Evolutionary conservation across 2,797 vertebrate species (phyloP), one percentile per base, ranked within the genome.

Genomic region (Sciaenops ocellatus): DNA sequence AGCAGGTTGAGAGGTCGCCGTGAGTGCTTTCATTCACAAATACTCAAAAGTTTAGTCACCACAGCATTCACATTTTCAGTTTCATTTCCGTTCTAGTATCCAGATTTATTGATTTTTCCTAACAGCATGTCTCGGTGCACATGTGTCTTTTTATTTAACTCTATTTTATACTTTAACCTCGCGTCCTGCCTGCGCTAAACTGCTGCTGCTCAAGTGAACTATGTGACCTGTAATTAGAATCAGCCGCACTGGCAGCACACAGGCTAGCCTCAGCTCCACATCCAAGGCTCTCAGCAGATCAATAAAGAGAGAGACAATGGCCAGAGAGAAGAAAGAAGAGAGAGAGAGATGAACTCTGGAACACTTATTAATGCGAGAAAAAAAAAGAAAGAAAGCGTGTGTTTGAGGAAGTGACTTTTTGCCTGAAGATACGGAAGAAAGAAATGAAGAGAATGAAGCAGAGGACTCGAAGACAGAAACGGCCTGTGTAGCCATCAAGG

Each of bases 221-320:
- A 10, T 60, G 79, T 64, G 82, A 87, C 80, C 83, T 79, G 78
- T 93, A 90, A 93, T 90, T 83, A 78, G 78, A 92, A 85, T 85
- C 80, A 75, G 83, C 82, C 6, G 26, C 72, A 57, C 65, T 64
- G 76, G 82, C 67, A 79, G 83, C 69, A 48, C 78, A 66, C 83
- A 69, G 85, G 78, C 80, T 17, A 28, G 55, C 78, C 78, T 78
- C 61, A 55, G 83, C 81, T 72, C 77, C 64, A 69, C 74, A 59
- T 76, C 78, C 51, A 26, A 46, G 26, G 71, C 86, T 84, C 80
- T 79, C 70, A 78, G 78, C 67, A 73, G 87, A 88, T 92, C 92
- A 80, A 93, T 92, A 88, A 68, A 80, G 47, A 90, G 38, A 80
- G 47, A 90, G 38, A 87, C 90, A 76, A 82, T 87, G 79, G 63